phyloP scores from a whole-genome alignment of 2,797 vertebrate genomes.

The Odontamblyopus lacepedii region DNA sequence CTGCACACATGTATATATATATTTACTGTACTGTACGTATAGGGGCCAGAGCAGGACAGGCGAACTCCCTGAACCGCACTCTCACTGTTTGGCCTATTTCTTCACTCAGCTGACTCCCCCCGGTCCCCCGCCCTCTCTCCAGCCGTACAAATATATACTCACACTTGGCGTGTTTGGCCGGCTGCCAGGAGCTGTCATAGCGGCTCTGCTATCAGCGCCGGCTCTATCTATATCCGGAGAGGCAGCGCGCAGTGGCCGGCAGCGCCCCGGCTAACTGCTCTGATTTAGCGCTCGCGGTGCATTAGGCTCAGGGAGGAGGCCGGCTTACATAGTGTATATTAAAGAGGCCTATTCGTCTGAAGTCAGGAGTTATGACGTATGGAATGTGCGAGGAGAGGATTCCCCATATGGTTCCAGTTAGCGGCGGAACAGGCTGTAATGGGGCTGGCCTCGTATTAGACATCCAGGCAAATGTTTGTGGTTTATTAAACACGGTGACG shows the following conservation, averaged over 20 bases:
- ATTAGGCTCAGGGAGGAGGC: not conserved
- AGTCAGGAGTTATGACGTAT: not conserved
- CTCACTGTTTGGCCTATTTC: slow-evolving; percentile 72
- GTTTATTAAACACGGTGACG: not conserved
- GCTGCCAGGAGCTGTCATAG: slow-evolving; percentile 69
- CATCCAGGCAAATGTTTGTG: not conserved
- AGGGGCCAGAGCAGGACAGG: slow-evolving; percentile 44
- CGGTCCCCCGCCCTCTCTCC: slow-evolving; percentile 5
- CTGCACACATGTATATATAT: not conserved
- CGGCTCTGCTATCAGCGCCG: slow-evolving; percentile 62
- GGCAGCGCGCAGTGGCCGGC: slow-evolving; percentile 14
- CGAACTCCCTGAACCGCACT: slow-evolving; percentile 66
- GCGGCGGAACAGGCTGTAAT: not conserved
- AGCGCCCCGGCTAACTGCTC: not conserved
- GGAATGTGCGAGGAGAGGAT: not conserved
- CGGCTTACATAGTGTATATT: not conserved
- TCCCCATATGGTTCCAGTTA: not conserved
- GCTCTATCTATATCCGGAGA: slow-evolving; percentile 65
- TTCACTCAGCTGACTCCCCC: slow-evolving; percentile 65
- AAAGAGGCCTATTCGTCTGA: not conserved
- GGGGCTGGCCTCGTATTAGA: not conserved
- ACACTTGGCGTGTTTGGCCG: slow-evolving; percentile 52
- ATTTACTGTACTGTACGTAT: not conserved
- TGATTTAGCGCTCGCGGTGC: slow-evolving; percentile 8
- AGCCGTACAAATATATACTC: slow-evolving; percentile 37